Base-by-base conservation (phyloP, 2,113 vertebrate genomes). In the Lathamus discolor region DNA sequence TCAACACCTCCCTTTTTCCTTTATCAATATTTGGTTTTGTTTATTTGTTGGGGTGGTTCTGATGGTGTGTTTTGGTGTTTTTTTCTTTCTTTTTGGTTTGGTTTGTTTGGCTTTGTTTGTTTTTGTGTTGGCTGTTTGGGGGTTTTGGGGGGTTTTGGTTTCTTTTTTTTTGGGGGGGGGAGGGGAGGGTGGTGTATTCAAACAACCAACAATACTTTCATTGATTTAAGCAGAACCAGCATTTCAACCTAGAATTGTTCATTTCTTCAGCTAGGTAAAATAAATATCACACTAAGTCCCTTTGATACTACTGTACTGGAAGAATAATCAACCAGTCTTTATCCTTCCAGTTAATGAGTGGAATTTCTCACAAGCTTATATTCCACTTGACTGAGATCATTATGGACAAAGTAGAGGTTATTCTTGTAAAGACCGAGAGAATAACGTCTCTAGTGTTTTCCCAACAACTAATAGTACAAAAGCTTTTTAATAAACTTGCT, bases 401-500 rank as follows among this genome's bases (percentile, higher is more conserved):
- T 54, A 76, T 1, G 11, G 48, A 75, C 28, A 94, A 81, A 29
- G 48, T 67, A 78, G 23, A 81, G 6, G 37, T 91, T 78, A 70
- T 64, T 81, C 39, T 55, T 6, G 18, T 23, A 92, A 95, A 77
- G 5, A 59, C 0, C 17, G 33, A 10, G 27, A 92, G 25, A 41
- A 67, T 27, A 92, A 59, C 31, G 51, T 51, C 78, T 93, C 77
- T 35, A 23, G 31, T 24, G 28, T 74, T 94, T 73, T 83, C 43
- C 10, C 16, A 5, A 76, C 39, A 95, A 92, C 69, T 78, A 31
- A 83, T 4, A 91, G 16, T 25, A 78, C 41, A 79, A 46, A 72
- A 88, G 57, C 51, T 59, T 92, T 93, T 67, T 73, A 57, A 95
- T 44, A 93, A 95, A 88, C 62, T 75, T 80, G 23, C 46, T 95